Base-by-base conservation (phyloP, 2,888 invertebrate genomes). In the Harmothoe impar region DNA sequence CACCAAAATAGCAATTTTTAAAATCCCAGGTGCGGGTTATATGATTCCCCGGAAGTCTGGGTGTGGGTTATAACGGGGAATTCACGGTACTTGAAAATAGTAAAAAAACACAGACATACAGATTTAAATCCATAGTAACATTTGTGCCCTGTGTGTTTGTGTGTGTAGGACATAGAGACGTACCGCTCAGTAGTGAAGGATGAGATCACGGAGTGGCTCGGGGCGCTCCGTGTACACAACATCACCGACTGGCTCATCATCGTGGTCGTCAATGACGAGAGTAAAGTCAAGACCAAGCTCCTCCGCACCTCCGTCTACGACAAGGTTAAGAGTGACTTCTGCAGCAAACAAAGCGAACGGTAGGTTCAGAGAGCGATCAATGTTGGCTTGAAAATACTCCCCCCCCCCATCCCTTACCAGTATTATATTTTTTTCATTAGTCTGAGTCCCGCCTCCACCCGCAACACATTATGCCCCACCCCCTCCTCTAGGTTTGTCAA, bases 241-340 rank as follows among this genome's bases (percentile, higher is more conserved):
- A 97, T 98, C 91, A 97, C 97, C 89, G 99, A 99, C 96, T 99
- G 98, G 99, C 97, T 99, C 97, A 98, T 99, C 94, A 97, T 99
- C 77, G 96, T 98, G 92, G 98, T 99, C 81, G 98, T 98, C 96
- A 98, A 98, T 89, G 97, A 98, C 95, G 99, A 99, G 96, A 97
- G 98, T 94, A 97, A 98, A 94, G 95, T 95, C 77, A 97, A 98
- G 89, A 98, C 98, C 95, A 99, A 99, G 96, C 96, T 99, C 25
- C 96, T 99, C 90, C 97, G 99, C 93, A 98, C 98, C 23, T 99
- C 99, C 0, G 99, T 99, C 33, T 96, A 98, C 93, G 99, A 99
- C 96, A 99, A 98, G 96, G 98, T 99, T 92, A 98, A 98, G 94
- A 97, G 97, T 94, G 99, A 99, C 96, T 99, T 99, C 97, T 98